phyloP scores from a whole-genome alignment of 2,888 invertebrate genomes.

The Aspidiotus rigidus region DNA sequence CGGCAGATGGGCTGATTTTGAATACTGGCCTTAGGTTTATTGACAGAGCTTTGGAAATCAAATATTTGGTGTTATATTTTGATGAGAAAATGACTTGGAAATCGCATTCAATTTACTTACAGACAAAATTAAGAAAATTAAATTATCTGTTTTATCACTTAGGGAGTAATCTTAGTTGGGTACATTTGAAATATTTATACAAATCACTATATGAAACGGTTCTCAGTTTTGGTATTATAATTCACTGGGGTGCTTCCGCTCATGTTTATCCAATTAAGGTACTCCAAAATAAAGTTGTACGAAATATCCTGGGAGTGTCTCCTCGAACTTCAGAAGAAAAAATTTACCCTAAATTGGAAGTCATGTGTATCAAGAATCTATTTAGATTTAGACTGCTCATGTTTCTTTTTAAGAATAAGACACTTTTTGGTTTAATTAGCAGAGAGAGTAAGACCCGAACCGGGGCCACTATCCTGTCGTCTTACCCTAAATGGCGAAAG shows the following conservation, averaged over 20 bases:
- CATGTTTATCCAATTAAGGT: neutral
- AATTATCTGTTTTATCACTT: no score
- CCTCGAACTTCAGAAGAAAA: neutral
- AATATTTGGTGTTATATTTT: neutral
- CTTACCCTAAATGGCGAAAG: neutral
- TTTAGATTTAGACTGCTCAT: neutral
- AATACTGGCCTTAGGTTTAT: no score
- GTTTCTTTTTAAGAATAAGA: neutral
- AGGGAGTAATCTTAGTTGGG: neutral
- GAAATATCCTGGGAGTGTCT: neutral
- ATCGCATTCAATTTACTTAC: neutral
- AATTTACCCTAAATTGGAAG: neutral
- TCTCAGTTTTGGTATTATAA: neutral
- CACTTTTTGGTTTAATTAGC: neutral
- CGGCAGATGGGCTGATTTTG: no score
- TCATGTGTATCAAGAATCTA: neutral
- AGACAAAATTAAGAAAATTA: neutral
- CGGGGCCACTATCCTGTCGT: neutral
- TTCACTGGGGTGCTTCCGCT: neutral
- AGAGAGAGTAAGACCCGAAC: neutral
- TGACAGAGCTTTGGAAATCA: no score
- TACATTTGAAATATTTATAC: neutral
- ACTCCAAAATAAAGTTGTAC: neutral
- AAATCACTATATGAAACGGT: neutral
- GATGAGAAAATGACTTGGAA: neutral